phyloP scores from a whole-genome alignment of 2,888 invertebrate genomes.

The Linyphia triangularis region DNA sequence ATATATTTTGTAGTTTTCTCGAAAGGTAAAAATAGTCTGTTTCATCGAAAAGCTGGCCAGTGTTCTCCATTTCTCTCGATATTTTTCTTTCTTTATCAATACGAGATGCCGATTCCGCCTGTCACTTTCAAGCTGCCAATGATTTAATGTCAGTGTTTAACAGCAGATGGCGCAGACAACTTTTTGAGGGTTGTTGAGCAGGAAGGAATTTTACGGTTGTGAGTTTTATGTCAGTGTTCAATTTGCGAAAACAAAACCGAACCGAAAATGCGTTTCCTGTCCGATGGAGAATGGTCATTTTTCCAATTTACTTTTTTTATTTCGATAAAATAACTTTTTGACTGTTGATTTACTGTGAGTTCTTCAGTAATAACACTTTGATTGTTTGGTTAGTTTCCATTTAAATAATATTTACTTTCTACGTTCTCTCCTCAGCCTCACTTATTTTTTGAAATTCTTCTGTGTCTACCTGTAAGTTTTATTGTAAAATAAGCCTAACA shows the following conservation, averaged over 20 bases:
- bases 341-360: too few relatives aligned
- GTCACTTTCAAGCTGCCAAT: slow-evolving; percentile 40
- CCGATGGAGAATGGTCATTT: background rate
- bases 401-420: too few relatives aligned
- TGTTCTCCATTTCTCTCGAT: background rate
- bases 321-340: too few relatives aligned
- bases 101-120: slow-evolving; percentile 7
- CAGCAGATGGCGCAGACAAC: slow-evolving; percentile 58
- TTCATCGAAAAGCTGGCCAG: background rate
- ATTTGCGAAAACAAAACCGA: slow-evolving; percentile 1
- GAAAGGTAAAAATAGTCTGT: background rate
- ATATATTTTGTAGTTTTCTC: background rate
- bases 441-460: too few relatives aligned
- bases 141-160: slow-evolving; percentile 52
- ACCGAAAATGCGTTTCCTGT: background rate
- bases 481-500: too few relatives aligned
- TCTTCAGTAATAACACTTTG: too few relatives aligned
- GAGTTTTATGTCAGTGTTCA: slow-evolving; percentile 24
- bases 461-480: too few relatives aligned
- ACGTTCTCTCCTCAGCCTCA: too few relatives aligned
- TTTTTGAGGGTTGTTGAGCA: slow-evolving; percentile 48
- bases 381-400: too few relatives aligned
- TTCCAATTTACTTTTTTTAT: too few relatives aligned
- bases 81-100: background rate
- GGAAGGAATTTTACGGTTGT: slow-evolving; percentile 35